Evolutionary conservation across 1,140 invertebrate species (phyloP).

Genomic region (Procambarus clarkii): DNA sequence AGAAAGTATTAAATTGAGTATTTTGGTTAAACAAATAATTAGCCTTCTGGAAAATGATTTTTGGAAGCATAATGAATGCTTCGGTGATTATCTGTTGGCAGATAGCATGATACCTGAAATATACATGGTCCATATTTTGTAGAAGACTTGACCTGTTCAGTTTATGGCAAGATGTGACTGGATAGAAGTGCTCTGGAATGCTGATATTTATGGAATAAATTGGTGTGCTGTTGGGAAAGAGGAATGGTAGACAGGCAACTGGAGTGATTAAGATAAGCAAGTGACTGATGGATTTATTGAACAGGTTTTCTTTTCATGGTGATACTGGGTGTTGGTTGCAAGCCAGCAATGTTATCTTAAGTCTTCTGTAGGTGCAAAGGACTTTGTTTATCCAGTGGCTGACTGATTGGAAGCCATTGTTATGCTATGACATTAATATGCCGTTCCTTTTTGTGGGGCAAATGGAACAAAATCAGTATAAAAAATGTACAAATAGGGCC

Average conservation of each 20-base stretch:
- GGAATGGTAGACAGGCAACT: slow-evolving; percentile 48
- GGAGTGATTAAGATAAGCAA: slow-evolving; percentile 34
- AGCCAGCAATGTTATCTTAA: slow-evolving; percentile 35
- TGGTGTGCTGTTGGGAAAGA: slow-evolving; percentile 39
- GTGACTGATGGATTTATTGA: slow-evolving; percentile 35
- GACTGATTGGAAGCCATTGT: slow-evolving; percentile 10
- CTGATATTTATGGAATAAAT: slow-evolving; percentile 29
- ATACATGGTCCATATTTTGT: slow-evolving; percentile 7
- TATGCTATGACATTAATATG: slow-evolving; percentile 32
- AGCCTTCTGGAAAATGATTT: slow-evolving; percentile 9
- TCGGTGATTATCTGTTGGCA: slow-evolving; percentile 14
- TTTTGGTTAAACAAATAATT: slow-evolving; percentile 48
- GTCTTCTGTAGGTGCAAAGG: slow-evolving; percentile 59
- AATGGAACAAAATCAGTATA: slow-evolving; percentile 35
- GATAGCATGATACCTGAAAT: slow-evolving; percentile 17
- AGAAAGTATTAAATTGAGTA: slow-evolving; percentile 57
- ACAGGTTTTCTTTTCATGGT: slow-evolving; percentile 48
- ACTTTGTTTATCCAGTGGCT: neutral
- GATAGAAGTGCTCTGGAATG: slow-evolving; percentile 47
- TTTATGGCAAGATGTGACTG: slow-evolving; percentile 50
- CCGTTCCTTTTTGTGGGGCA: slow-evolving; percentile 45
- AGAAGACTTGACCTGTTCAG: slow-evolving; percentile 54
- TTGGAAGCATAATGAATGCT: slow-evolving; percentile 34
- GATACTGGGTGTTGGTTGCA: slow-evolving; percentile 19
- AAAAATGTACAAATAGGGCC: slow-evolving; percentile 63